Evolutionary conservation across 2,113 vertebrate genomes (phyloP).

Genomic region (Entomyzon cyanotis): DNA sequence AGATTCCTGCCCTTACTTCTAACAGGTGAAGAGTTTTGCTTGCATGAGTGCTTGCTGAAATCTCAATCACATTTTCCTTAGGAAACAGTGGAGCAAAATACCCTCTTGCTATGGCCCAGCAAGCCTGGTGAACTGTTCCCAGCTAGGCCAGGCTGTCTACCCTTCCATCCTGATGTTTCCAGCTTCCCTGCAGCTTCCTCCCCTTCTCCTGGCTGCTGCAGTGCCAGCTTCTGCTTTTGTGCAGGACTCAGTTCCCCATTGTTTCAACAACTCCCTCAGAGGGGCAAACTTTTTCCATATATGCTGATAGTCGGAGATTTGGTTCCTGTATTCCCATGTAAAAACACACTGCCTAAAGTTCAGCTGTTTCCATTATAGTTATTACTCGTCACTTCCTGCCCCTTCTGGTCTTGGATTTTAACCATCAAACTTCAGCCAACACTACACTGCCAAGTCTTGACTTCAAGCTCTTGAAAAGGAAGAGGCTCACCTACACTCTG

Average conservation of each 20-base stretch:
- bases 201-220: not conserved
- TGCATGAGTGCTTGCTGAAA: not conserved
- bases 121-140: not conserved
- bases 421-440: not conserved
- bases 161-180: not conserved
- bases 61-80: not conserved
- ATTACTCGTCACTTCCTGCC: not conserved
- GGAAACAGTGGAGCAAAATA: not conserved
- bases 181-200: not conserved
- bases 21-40: not conserved
- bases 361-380: not conserved
- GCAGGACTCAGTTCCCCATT: not conserved
- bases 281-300: constrained; percentile 25
- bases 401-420: not conserved
- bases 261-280: not conserved
- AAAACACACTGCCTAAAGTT: constrained; percentile 8
- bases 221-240: not conserved
- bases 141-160: not conserved
- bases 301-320: not conserved
- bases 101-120: not conserved
- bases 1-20: not conserved
- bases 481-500: not conserved
- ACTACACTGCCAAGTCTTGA: not conserved
- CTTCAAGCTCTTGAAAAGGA: not conserved
- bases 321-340: constrained; percentile 33